Conservation (phyloP, 2,797 vertebrate species). For the Spinibarbus caldwelli region DNA sequence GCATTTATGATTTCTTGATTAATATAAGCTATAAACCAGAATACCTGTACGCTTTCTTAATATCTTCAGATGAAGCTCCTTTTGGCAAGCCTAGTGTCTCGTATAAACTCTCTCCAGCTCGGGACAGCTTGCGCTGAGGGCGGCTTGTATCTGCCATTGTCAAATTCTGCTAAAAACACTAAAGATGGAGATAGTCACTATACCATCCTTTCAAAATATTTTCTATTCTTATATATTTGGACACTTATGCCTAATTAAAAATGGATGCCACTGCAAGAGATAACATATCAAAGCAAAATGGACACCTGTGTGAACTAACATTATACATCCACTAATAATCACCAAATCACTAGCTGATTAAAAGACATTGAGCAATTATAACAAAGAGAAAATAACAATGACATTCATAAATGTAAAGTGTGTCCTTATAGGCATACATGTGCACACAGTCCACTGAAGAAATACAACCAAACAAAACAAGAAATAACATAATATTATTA, state of each 20-base stretch:
- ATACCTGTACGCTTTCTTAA: constrained; percentile 92
- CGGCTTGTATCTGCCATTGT: constrained; percentile 80
- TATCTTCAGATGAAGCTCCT: constrained; percentile 85
- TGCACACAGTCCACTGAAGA: not conserved
- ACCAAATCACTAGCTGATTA: not conserved
- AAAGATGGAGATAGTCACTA: not conserved
- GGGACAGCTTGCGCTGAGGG: constrained; percentile 83
- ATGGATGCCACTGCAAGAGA: not conserved
- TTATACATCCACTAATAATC: not conserved
- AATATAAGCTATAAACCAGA: not conserved
- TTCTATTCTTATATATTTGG: not conserved
- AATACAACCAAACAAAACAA: not conserved
- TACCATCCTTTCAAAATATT: not conserved
- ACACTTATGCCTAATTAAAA: not conserved
- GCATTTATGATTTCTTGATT: not conserved
- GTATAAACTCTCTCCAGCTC: constrained; percentile 84
- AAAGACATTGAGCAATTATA: not conserved
- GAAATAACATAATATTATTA: not conserved
- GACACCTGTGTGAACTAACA: not conserved
- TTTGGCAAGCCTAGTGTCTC: constrained; percentile 84
- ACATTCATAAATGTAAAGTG: not conserved
- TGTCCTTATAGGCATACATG: not conserved
- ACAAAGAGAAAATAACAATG: not conserved
- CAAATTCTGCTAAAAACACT: constrained; percentile 56
- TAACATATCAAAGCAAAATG: not conserved